phyloP scores from a whole-genome alignment of 2,113 vertebrate species.

The Pandion haliaetus region DNA sequence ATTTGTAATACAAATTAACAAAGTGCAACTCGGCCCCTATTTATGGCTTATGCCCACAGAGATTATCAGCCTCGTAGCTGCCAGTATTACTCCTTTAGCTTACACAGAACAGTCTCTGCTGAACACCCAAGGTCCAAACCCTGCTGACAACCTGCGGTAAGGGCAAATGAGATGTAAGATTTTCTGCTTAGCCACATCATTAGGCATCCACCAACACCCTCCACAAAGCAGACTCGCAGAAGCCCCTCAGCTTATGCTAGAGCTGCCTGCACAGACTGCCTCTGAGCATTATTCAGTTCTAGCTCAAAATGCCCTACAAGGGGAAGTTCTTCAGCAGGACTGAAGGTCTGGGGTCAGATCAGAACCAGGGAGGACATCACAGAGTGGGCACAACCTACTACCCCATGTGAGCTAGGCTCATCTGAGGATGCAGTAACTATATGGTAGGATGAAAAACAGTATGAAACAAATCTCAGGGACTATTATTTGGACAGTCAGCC shows the following conservation, averaged over 20 bases:
- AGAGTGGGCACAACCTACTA: not conserved
- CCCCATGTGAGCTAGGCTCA: fast-evolving
- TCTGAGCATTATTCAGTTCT: not conserved
- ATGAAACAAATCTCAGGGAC: not conserved
- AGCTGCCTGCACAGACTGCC: not conserved
- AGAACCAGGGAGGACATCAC: not conserved
- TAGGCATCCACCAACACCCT: not conserved
- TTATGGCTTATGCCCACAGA: not conserved
- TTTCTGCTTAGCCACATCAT: not conserved
- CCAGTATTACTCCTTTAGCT: not conserved
- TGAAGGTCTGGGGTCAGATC: not conserved
- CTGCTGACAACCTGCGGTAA: not conserved
- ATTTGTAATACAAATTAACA: not conserved
- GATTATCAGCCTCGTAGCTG: not conserved
- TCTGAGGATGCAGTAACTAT: not conserved
- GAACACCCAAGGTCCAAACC: not conserved
- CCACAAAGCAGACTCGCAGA: fast-evolving
- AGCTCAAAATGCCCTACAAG: not conserved
- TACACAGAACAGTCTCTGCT: not conserved
- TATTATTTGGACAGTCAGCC: not conserved
- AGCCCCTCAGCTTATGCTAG: not conserved
- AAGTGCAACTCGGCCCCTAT: fast-evolving
- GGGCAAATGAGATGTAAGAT: not conserved
- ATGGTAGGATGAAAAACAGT: not conserved
- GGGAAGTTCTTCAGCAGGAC: not conserved